These are phyloP conservation scores for Ametastegia equiseti DNA, from an alignment of 2,888 invertebrate genomes.

Conservation along the genomic window DNA sequence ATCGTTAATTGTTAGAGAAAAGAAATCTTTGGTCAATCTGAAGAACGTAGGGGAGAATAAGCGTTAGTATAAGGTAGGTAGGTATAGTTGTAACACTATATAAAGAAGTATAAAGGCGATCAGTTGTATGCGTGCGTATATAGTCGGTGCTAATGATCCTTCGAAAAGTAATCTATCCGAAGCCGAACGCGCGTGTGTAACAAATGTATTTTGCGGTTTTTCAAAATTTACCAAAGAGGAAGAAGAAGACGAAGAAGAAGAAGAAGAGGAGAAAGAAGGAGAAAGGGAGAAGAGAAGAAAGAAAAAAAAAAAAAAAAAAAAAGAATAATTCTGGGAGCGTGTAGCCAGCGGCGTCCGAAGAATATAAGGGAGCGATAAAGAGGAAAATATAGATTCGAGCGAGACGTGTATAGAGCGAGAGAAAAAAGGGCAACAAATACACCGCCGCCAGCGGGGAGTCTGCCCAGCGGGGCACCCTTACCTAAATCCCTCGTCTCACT, in stretches of 20 bases:
- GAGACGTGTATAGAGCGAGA: conserved; percentile 60
- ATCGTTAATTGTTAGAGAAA: not conserved
- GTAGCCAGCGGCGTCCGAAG: conserved; percentile 42
- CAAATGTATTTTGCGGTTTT: conserved; percentile 46
- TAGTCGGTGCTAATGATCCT: conserved; percentile 29
- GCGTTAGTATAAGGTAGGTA: too few species aligned
- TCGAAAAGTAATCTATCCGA: conserved; percentile 31
- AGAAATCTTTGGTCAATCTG: not conserved
- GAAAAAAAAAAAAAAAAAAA: not conserved
- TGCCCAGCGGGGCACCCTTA: conserved; percentile 67
- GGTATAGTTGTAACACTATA: not conserved
- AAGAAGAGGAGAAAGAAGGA: conserved; percentile 28
- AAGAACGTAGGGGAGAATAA: too few species aligned
- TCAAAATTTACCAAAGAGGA: conserved; percentile 29
- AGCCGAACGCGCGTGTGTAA: conserved; percentile 5
- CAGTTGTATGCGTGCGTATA: not conserved
- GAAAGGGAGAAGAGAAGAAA: not conserved
- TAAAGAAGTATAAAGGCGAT: not conserved
- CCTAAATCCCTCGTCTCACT: conserved; percentile 63
- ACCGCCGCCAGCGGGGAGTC: conserved; percentile 69
- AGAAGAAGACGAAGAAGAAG: conserved; percentile 2
- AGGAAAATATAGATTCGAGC: conserved; percentile 54
- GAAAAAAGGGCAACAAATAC: conserved; percentile 68
- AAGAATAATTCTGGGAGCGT: not conserved
- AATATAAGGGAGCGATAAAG: conserved; percentile 51